Conservation (phyloP, 2,113 vertebrate genomes). For the Synchiropus splendidus region DNA sequence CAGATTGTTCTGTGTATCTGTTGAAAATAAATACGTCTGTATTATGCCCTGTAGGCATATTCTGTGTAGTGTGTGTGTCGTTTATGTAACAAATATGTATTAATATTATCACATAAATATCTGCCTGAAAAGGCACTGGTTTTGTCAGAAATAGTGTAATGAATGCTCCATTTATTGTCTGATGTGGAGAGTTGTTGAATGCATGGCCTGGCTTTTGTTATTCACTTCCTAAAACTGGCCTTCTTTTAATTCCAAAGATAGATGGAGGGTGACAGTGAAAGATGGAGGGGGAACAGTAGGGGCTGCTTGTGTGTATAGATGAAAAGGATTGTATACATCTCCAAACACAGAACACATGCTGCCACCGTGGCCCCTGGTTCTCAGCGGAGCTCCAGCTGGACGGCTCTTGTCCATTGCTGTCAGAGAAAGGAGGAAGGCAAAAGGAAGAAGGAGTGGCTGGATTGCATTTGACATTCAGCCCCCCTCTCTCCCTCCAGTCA, state of each 20-base stretch:
- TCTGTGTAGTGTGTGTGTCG: no score
- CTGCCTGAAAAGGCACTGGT: no score
- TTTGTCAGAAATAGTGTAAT: no score
- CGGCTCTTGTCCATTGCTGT: conserved; percentile 26
- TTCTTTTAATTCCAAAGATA: conserved; percentile 4
- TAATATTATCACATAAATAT: no score
- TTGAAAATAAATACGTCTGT: no score
- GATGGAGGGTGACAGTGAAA: conserved; percentile 5
- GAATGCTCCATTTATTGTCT: no score
- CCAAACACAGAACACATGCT: conserved; percentile 32
- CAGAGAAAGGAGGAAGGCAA: conserved; percentile 16
- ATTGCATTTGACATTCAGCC: conserved; percentile 56
- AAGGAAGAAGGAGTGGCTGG: conserved; percentile 26
- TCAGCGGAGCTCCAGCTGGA: conserved; percentile 17
- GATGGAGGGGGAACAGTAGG: conserved; percentile 9
- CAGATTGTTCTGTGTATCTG: no score
- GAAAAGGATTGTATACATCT: conserved; percentile 22
- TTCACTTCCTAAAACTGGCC: neutral
- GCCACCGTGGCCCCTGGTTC: conserved; percentile 19
- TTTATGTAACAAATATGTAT: no score
- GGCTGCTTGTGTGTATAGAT: neutral
- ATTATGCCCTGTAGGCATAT: no score
- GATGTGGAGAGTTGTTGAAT: no score
- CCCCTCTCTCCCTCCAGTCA: conserved; percentile 34
- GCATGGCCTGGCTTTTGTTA: no score